These are phyloP conservation scores for Corythornis vintsioides DNA, from an alignment of 2,113 vertebrate genomes.

Conservation along the genomic window DNA sequence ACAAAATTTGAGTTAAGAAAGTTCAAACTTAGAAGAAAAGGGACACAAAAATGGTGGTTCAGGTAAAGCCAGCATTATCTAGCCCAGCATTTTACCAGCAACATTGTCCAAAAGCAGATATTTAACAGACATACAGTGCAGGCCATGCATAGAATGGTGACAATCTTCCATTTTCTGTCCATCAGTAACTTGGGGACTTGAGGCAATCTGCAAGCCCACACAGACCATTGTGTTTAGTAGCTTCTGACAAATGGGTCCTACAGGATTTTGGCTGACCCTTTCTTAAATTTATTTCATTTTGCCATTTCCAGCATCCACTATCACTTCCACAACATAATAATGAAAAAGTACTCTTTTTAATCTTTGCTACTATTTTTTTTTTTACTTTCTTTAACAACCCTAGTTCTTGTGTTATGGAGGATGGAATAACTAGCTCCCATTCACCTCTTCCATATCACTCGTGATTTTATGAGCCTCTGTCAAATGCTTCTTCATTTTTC, in stretches of 20 bases:
- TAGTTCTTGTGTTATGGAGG: neutral
- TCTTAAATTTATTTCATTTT: neutral
- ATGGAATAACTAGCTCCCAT: neutral
- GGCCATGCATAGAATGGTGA: neutral
- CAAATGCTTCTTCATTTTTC: neutral
- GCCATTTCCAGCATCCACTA: neutral
- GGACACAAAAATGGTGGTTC: neutral
- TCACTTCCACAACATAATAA: neutral
- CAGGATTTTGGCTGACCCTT: neutral
- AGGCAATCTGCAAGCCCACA: neutral
- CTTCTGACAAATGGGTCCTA: neutral
- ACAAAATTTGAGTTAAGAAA: neutral
- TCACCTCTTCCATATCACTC: neutral
- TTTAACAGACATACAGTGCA: rapidly evolving
- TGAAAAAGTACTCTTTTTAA: neutral
- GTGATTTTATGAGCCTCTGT: neutral
- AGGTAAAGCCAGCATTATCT: neutral
- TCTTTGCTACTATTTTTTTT: neutral
- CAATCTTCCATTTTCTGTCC: neutral
- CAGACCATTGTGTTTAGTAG: neutral
- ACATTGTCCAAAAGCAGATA: neutral
- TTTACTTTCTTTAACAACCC: neutral
- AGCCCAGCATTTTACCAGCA: neutral
- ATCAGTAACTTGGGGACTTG: neutral
- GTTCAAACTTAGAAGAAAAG: neutral